These are phyloP conservation scores for Cuculus canorus DNA, from an alignment of 2,797 vertebrate species.

Conservation along the genomic window DNA sequence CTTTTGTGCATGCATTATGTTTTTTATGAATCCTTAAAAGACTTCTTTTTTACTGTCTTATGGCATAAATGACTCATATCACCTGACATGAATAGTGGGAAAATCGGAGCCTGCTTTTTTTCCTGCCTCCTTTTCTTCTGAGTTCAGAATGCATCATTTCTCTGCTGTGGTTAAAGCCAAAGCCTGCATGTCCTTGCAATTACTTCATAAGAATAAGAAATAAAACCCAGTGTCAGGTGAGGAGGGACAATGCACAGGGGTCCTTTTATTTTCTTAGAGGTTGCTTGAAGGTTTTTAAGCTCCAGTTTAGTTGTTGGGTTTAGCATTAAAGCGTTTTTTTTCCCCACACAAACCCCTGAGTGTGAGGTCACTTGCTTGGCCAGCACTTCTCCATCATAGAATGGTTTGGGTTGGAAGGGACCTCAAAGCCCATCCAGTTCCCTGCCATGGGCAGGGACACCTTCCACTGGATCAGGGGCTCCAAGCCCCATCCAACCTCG, in stretches of 20 bases:
- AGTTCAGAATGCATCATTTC: conserved; percentile 28
- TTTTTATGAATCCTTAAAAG: conserved; percentile 5
- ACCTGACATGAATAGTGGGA: conserved; percentile 60
- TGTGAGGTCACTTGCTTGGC: not conserved
- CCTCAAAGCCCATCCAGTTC: too few species aligned
- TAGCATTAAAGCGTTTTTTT: not conserved
- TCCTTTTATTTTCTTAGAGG: not conserved
- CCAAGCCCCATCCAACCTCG: too few species aligned
- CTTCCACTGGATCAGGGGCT: too few species aligned
- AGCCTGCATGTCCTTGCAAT: not conserved
- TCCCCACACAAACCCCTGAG: not conserved
- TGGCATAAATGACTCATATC: conserved; percentile 48
- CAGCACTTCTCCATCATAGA: not conserved
- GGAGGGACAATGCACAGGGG: not conserved
- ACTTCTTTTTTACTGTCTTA: not conserved
- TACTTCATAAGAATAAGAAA: not conserved
- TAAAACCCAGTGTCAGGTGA: not conserved
- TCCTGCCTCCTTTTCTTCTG: conserved; percentile 15
- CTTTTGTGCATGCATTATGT: not conserved
- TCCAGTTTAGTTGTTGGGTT: not conserved
- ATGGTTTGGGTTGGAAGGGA: too few species aligned
- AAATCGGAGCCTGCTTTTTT: conserved; percentile 1
- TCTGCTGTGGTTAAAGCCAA: not conserved
- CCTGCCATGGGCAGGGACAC: too few species aligned
- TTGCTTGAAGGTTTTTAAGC: not conserved